A percentile compares a stretch with the other conserved stretches of the same genome.
Conservation (phyloP, 2,888 invertebrate species). For the Melanchra persicariae region DNA sequence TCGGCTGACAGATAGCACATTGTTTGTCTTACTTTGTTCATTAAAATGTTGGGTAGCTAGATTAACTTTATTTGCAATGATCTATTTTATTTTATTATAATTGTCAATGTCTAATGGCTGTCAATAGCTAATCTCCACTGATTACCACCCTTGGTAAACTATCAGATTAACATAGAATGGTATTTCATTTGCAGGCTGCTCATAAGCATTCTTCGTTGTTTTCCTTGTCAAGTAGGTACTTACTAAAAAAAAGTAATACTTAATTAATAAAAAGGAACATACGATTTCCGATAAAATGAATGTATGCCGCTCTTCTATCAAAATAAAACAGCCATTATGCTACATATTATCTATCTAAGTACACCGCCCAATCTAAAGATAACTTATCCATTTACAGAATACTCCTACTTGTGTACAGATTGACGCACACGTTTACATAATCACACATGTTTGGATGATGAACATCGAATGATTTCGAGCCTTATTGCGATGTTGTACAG, state of each 20-base stretch:
- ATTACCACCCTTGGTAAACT: neutral
- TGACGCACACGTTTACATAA: slow-evolving; percentile 58
- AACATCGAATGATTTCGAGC: slow-evolving; percentile 56
- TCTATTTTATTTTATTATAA: too few relatives aligned
- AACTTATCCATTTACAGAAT: slow-evolving; percentile 72
- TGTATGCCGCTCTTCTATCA: slow-evolving; percentile 50
- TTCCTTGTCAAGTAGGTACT: neutral
- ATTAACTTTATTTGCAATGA: too few relatives aligned
- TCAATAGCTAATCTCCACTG: neutral
- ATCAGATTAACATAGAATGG: neutral
- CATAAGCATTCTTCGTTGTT: neutral
- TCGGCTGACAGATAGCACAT: neutral
- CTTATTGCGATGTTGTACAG: slow-evolving; percentile 56
- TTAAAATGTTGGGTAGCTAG: neutral
- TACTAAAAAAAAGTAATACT: slow-evolving; percentile 5
- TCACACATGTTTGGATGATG: slow-evolving; percentile 57
- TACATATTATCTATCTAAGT: slow-evolving; percentile 66
- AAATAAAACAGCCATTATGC: slow-evolving; percentile 72
- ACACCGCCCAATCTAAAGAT: slow-evolving; percentile 70
- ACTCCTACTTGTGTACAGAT: slow-evolving; percentile 64
- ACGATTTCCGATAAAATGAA: slow-evolving; percentile 46
- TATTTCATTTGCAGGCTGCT: slow-evolving; percentile 6
- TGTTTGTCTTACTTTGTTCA: neutral
- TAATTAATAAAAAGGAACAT: slow-evolving; percentile 23
- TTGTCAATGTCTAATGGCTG: too few relatives aligned